Conservation (phyloP, 2,888 invertebrate species). For the Euzetes globulus region DNA sequence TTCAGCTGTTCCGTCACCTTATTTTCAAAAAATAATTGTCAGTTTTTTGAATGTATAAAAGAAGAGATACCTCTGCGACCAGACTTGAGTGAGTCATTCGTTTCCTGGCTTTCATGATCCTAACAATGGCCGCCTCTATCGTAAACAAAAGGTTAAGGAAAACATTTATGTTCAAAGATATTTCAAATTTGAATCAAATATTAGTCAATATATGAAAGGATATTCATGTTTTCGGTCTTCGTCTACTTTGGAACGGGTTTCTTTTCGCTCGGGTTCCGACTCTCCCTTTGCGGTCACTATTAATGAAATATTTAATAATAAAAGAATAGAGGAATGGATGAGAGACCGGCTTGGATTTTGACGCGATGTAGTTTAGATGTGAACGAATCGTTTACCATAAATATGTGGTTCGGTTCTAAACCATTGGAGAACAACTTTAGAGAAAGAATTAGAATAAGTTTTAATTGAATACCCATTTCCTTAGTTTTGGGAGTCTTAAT, state of each 20-base stretch:
- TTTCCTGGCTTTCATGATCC: slow-evolving; percentile 98
- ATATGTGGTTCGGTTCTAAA: slow-evolving; percentile 72
- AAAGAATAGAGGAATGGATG: not conserved
- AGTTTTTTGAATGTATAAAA: not conserved
- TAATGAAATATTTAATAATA: too few relatives aligned
- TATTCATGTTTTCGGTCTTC: slow-evolving; percentile 84
- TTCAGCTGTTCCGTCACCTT: slow-evolving; percentile 86
- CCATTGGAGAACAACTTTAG: not conserved
- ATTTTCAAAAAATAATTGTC: slow-evolving; percentile 10
- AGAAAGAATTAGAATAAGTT: too few relatives aligned
- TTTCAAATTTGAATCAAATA: not conserved
- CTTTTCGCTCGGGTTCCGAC: slow-evolving; percentile 96
- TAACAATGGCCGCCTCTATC: slow-evolving; percentile 96
- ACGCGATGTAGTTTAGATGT: slow-evolving; percentile 90
- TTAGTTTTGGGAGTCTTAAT: slow-evolving; percentile 92
- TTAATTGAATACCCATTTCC: slow-evolving; percentile 60
- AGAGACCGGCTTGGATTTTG: slow-evolving; percentile 50
- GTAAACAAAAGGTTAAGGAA: slow-evolving; percentile 52
- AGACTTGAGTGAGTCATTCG: slow-evolving; percentile 77
- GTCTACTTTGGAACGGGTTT: slow-evolving; percentile 94
- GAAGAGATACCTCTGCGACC: slow-evolving; percentile 67
- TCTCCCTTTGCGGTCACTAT: slow-evolving; percentile 85
- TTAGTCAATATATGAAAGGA: not conserved
- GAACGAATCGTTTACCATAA: slow-evolving; percentile 95
- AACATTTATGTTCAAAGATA: too few relatives aligned